Conservation (phyloP, 2,797 vertebrate species). For the Ptychadena robeensis region DNA sequence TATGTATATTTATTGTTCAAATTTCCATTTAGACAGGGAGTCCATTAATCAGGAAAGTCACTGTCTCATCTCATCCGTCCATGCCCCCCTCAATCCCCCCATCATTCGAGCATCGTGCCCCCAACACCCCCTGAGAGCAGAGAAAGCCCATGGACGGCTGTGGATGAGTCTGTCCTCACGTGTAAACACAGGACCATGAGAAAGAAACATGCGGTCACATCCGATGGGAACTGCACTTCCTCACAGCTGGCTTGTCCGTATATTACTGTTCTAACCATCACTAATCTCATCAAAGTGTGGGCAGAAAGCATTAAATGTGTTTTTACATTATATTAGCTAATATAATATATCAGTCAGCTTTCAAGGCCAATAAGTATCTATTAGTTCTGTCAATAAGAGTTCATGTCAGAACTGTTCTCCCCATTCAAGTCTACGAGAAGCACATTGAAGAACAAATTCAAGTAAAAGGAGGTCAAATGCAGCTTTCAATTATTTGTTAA, state of each 20-base stretch:
- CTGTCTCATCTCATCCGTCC: conserved; percentile 46
- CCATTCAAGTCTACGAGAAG: too few species aligned
- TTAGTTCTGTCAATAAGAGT: too few species aligned
- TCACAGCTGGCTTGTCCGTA: conserved; percentile 41
- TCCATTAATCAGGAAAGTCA: conserved; percentile 33
- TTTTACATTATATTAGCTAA: too few species aligned
- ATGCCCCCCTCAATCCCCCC: conserved; percentile 21
- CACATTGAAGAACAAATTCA: too few species aligned
- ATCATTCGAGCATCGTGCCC: not conserved
- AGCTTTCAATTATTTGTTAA: too few species aligned
- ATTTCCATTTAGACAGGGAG: conserved; percentile 38
- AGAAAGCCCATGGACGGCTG: not conserved
- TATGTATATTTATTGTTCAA: not conserved
- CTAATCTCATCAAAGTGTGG: not conserved
- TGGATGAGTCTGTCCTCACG: not conserved
- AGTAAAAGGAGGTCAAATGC: too few species aligned
- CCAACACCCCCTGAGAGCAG: conserved; percentile 27
- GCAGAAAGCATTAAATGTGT: too few species aligned
- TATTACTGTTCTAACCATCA: not conserved
- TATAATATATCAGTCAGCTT: too few species aligned
- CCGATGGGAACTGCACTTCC: conserved; percentile 51
- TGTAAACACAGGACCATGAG: conserved; percentile 54
- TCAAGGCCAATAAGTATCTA: too few species aligned
- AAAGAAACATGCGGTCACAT: conserved; percentile 42
- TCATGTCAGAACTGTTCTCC: too few species aligned